A percentile compares a stretch with the other conserved stretches of the same genome.
phyloP scores from a whole-genome alignment of 2,888 invertebrate genomes.

The Pristionchus fissidentatus region DNA sequence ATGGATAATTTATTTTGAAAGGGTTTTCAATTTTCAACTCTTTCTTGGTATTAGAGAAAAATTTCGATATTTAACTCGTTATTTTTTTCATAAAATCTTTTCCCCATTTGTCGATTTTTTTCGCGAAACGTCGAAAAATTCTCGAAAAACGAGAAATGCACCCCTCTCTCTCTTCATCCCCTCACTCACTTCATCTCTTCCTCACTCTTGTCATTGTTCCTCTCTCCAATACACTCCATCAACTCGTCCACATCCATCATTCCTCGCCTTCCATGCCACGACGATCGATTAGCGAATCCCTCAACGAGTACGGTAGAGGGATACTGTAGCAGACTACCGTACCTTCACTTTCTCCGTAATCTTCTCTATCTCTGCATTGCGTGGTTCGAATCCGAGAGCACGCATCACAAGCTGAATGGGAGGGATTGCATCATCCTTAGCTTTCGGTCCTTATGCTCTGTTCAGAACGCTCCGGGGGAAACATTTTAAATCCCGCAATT shows the following conservation, averaged over 20 bases:
- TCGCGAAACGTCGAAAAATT: no score
- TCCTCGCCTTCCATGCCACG: conserved; percentile 34
- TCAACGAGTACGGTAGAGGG: neutral
- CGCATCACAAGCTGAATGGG: conserved; percentile 84
- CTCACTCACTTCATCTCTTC: conserved; percentile 44
- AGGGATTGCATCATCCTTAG: neutral
- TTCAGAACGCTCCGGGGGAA: neutral
- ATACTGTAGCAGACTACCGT: neutral
- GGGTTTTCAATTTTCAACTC: no score
- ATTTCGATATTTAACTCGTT: no score
- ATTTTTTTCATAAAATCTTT: no score
- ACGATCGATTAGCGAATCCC: neutral
- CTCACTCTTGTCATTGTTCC: conserved; percentile 34
- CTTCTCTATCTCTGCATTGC: conserved; percentile 96
- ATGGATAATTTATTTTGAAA: no score
- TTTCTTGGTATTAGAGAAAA: no score
- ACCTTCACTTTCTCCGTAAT: conserved; percentile 79
- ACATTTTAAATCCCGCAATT: no score
- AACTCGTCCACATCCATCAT: conserved; percentile 63
- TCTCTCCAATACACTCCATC: conserved; percentile 48
- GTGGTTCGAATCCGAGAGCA: conserved; percentile 96
- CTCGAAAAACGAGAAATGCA: no score
- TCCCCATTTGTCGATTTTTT: no score
- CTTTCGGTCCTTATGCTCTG: neutral
- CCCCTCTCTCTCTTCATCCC: no score